Conservation (phyloP, 2,888 invertebrate species). For the Drosophila putrida region DNA sequence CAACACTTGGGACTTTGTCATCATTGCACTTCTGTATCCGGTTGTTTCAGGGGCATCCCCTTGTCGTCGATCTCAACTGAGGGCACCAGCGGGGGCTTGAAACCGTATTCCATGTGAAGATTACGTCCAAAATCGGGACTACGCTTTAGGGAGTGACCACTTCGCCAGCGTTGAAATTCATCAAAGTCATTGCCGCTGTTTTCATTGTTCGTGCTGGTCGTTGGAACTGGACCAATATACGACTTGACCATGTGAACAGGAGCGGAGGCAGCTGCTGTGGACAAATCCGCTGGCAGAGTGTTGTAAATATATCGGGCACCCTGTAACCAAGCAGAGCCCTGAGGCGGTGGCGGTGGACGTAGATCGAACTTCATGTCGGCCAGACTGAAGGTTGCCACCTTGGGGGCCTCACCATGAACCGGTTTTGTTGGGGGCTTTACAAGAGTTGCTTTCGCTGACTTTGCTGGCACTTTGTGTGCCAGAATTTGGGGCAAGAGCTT, state of each 20-base stretch:
- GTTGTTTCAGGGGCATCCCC: slow-evolving; percentile 87
- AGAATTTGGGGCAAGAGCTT: slow-evolving; percentile 75
- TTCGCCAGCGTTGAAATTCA: slow-evolving; percentile 84
- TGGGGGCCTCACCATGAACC: slow-evolving; percentile 57
- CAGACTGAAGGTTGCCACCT: slow-evolving; percentile 66
- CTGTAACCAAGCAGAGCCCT: slow-evolving; percentile 71
- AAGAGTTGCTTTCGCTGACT: slow-evolving; percentile 21
- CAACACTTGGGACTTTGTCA: background rate
- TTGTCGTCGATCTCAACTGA: slow-evolving; percentile 92
- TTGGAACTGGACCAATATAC: slow-evolving; percentile 72
- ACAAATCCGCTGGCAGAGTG: slow-evolving; percentile 79
- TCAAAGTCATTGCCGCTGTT: slow-evolving; percentile 65
- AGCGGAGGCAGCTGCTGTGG: slow-evolving; percentile 70
- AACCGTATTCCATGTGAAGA: slow-evolving; percentile 92
- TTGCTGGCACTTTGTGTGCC: slow-evolving; percentile 31
- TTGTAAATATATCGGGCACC: slow-evolving; percentile 82
- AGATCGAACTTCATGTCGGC: slow-evolving; percentile 79
- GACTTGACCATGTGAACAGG: slow-evolving; percentile 87
- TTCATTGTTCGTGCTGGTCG: slow-evolving; percentile 29
- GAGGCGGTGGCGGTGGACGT: slow-evolving; percentile 77
- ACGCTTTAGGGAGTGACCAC: slow-evolving; percentile 86
- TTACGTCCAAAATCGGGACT: slow-evolving; percentile 87
- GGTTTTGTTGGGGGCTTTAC: slow-evolving; percentile 58
- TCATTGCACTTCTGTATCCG: slow-evolving; percentile 49
- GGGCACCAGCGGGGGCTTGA: slow-evolving; percentile 92